Percentiles rank a stretch among this genome's conserved stretches.
Evolutionary conservation across 2,797 vertebrate genomes (phyloP).

Genomic region (Pipistrellus nathusii): DNA sequence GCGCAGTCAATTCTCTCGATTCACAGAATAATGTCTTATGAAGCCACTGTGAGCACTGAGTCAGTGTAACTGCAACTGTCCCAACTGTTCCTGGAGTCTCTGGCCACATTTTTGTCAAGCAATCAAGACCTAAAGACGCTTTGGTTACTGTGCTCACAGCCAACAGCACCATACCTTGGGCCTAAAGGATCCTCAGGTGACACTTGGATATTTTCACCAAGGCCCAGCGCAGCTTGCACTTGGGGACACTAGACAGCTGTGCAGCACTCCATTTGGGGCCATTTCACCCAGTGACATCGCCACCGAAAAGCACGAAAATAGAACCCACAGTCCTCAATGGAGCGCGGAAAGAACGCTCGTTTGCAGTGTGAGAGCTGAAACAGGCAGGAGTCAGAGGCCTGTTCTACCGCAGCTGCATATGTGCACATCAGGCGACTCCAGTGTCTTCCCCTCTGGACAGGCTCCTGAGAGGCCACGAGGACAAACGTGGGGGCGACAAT

Average conservation of each 20-base stretch:
- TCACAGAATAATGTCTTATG: accelerated
- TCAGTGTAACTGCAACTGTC: no score
- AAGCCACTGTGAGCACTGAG: accelerated
- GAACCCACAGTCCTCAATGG: accelerated
- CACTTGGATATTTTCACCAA: accelerated
- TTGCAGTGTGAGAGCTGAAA: neutral
- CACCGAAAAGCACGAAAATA: neutral
- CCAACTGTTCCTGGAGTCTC: neutral
- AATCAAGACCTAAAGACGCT: neutral
- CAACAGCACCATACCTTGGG: accelerated
- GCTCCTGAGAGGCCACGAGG: no score
- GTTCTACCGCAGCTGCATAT: no score
- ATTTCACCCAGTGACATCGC: neutral
- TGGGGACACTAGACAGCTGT: accelerated
- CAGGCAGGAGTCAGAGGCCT: accelerated
- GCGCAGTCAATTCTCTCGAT: no score
- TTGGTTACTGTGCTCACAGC: accelerated
- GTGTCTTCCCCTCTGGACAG: no score
- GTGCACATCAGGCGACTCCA: no score
- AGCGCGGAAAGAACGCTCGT: accelerated
- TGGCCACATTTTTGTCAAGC: neutral
- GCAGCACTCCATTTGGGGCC: accelerated
- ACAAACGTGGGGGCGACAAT: no score
- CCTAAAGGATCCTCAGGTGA: neutral
- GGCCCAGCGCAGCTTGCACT: neutral